phyloP scores from a whole-genome alignment of 2,113 vertebrate species.

The Oostethus manadensis region DNA sequence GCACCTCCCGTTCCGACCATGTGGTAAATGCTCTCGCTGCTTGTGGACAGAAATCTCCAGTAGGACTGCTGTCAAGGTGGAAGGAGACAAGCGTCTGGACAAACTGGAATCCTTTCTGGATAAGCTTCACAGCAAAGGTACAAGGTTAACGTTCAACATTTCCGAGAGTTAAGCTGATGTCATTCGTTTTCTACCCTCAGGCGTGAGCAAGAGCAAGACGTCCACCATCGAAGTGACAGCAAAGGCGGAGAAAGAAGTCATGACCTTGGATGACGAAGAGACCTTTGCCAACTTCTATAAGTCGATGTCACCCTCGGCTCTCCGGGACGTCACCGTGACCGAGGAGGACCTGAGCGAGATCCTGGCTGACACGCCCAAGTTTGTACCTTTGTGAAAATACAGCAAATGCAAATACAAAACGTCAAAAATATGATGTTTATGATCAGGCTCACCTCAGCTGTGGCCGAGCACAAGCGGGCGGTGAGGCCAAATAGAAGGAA shows the following conservation, averaged over 20 bases:
- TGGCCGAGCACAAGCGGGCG: slow-evolving; percentile 72
- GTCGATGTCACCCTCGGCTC: slow-evolving; percentile 36
- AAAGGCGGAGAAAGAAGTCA: slow-evolving; percentile 75
- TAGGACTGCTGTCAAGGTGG: slow-evolving; percentile 59
- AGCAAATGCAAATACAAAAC: neutral
- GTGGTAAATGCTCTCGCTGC: neutral
- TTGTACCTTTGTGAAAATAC: slow-evolving; percentile 3
- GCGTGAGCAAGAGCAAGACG: slow-evolving; percentile 44
- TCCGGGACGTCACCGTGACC: slow-evolving; percentile 41
- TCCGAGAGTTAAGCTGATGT: neutral
- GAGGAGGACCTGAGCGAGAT: slow-evolving; percentile 69
- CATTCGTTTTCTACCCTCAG: slow-evolving; percentile 32
- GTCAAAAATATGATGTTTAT: neutral
- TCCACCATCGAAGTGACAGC: slow-evolving; percentile 73
- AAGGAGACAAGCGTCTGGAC: slow-evolving; percentile 76
- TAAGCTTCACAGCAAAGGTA: slow-evolving; percentile 75
- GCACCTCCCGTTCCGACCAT: no score
- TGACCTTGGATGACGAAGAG: slow-evolving; percentile 75
- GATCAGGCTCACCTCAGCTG: slow-evolving; percentile 66
- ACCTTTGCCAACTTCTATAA: slow-evolving; percentile 72
- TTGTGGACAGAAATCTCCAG: slow-evolving; percentile 68
- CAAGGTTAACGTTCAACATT: neutral
- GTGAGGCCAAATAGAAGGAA: slow-evolving; percentile 69
- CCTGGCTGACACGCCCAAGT: slow-evolving; percentile 66
- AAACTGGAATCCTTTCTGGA: slow-evolving; percentile 79